Base-by-base conservation (phyloP, 1,140 invertebrate genomes). In the Aphaenogaster ashmeadi region DNA sequence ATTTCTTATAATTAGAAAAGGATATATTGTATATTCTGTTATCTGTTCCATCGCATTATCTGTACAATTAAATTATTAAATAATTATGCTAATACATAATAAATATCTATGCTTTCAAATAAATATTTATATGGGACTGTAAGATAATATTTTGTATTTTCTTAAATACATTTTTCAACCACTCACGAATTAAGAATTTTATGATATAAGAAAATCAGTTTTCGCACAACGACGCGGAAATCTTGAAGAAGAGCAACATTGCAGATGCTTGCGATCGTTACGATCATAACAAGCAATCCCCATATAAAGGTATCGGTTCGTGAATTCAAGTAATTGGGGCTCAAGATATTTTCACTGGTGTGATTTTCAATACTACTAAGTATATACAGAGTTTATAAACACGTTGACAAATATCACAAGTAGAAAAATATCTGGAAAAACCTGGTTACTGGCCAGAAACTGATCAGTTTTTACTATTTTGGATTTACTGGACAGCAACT, bases 311-410 rank as follows among this genome's bases (percentile, higher is more conserved):
- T 74, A 54, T 90, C 62, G 50, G 21, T 71, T 75, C 44, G 18
- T 77, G 56, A 75, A 88, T 90, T 71, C 79, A 54, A 62, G 54
- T 90, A 88, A 90, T 88, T 90, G 88, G 85, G 60, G 58, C 81
- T 90, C 78, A 69, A 52, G 56, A 54, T 87, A 79, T 85, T 85
- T 90, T 86, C 87, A 50, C 62, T 87, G 21, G 58, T 71, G 58
- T 60, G 56, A 83, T 75, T 89, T 87, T 21, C 36, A 67, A 38
- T 47, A 64, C 47, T 56, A 74, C 75, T 60, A 89, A 78, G 50
- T 44, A 84, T 44, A 84, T 62, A 27, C 56, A 60, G 18, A 89
- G 52, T 74, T 75, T 56, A 79, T 87, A 87, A 36, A 74, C 47
- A 54, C 33, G 13, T 67, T 52, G 58, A 77, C 3, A 75, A 75